Evolutionary conservation across 2,113 vertebrate species (phyloP).

Genomic region (Phoenicopterus ruber): DNA sequence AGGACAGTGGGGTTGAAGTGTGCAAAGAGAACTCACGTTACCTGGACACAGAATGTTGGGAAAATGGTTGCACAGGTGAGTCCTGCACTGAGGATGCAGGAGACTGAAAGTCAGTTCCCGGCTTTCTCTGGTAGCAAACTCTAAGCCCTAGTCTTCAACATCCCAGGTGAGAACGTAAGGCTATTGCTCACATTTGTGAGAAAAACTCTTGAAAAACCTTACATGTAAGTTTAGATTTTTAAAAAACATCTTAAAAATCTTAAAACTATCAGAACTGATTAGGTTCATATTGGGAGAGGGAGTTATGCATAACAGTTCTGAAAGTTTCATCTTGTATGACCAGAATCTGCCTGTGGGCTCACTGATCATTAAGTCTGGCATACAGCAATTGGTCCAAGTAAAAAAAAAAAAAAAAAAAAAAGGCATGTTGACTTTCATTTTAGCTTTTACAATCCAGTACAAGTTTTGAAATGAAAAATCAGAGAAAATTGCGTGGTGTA

Average conservation of each 20-base stretch:
- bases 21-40: background rate
- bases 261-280: background rate
- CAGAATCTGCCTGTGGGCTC: background rate
- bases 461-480: background rate
- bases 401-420: background rate
- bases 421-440: background rate
- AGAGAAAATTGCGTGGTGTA: no score
- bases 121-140: background rate
- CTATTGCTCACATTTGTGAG: background rate
- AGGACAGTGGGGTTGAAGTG: background rate
- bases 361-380: background rate
- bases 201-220: background rate
- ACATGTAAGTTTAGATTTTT: background rate
- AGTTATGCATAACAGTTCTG: background rate
- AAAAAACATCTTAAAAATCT: background rate
- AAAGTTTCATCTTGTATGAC: background rate
- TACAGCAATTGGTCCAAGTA: background rate
- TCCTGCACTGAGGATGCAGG: background rate
- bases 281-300: rapidly evolving
- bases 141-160: background rate
- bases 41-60: background rate
- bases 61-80: background rate
- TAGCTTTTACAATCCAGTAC: background rate
- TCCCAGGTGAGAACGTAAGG: background rate
- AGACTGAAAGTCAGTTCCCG: background rate